phyloP scores from a whole-genome alignment of 1,140 invertebrate genomes.

The Sesamia nonagrioides region DNA sequence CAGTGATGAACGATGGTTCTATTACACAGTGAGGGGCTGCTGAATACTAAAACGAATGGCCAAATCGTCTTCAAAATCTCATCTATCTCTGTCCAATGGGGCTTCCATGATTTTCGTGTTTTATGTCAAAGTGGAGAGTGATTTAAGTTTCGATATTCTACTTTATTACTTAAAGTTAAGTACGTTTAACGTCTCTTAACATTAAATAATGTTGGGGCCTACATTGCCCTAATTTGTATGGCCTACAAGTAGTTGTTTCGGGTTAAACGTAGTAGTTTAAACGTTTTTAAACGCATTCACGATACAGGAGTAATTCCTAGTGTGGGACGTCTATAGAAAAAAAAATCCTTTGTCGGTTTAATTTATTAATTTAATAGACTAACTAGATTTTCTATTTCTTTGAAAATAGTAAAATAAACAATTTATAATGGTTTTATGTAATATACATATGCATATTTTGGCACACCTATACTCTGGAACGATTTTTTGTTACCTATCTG shows the following conservation, averaged over 20 bases:
- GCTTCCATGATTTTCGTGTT: conserved; percentile 21
- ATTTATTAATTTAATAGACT: background rate
- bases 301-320: too few relatives aligned
- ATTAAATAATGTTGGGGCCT: too few relatives aligned
- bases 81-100: conserved; percentile 29
- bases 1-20: conserved; percentile 46
- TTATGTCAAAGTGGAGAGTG: background rate
- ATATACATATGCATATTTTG: background rate
- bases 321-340: too few relatives aligned
- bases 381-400: background rate
- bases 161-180: too few relatives aligned
- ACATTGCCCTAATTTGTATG: too few relatives aligned
- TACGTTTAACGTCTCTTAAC: too few relatives aligned
- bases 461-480: background rate
- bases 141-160: too few relatives aligned
- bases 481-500: background rate
- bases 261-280: too few relatives aligned
- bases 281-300: too few relatives aligned
- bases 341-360: too few relatives aligned
- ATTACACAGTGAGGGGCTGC: conserved; percentile 34
- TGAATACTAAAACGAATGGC: conserved; percentile 45
- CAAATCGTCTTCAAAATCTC: conserved; percentile 45
- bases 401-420: background rate
- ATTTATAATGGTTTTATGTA: background rate
- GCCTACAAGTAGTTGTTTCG: too few relatives aligned